Evolutionary conservation across 2,888 invertebrate genomes (phyloP).

Genomic region (Coelogynopora nodosa): DNA sequence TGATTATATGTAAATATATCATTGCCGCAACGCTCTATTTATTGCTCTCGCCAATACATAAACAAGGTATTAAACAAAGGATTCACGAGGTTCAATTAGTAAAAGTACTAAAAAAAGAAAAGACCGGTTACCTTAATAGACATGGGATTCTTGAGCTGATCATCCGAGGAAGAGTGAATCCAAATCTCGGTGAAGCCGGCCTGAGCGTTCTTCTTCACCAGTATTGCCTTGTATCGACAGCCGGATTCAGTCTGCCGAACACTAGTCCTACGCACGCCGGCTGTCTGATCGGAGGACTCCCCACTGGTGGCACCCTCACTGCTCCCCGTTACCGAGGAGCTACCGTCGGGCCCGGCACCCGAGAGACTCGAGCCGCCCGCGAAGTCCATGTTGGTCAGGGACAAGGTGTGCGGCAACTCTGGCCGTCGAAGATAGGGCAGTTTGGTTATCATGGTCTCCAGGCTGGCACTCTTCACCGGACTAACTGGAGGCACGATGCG

Average conservation of each 20-base stretch:
- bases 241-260: slow-evolving; percentile 60
- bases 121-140: slow-evolving; percentile 5
- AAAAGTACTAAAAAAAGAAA: too few relatives aligned
- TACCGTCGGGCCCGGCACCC: neutral
- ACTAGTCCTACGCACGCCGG: slow-evolving; percentile 53
- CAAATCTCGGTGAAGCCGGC: slow-evolving; percentile 67
- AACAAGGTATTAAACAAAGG: too few relatives aligned
- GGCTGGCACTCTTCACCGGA: neutral
- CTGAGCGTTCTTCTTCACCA: slow-evolving; percentile 64
- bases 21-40: too few relatives aligned
- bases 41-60: too few relatives aligned
- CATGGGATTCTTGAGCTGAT: neutral
- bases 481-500: neutral
- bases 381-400: neutral
- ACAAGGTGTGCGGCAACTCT: neutral
- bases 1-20: too few relatives aligned
- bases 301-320: neutral
- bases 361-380: neutral
- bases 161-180: slow-evolving; percentile 56
- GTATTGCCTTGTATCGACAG: slow-evolving; percentile 65
- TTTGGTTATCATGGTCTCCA: neutral
- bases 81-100: too few relatives aligned
- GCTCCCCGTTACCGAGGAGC: neutral
- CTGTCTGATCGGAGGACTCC: neutral
- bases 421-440: neutral